These are phyloP conservation scores for Sphaeramia orbicularis DNA, from an alignment of 2,797 vertebrate species.

Conservation along the genomic window DNA sequence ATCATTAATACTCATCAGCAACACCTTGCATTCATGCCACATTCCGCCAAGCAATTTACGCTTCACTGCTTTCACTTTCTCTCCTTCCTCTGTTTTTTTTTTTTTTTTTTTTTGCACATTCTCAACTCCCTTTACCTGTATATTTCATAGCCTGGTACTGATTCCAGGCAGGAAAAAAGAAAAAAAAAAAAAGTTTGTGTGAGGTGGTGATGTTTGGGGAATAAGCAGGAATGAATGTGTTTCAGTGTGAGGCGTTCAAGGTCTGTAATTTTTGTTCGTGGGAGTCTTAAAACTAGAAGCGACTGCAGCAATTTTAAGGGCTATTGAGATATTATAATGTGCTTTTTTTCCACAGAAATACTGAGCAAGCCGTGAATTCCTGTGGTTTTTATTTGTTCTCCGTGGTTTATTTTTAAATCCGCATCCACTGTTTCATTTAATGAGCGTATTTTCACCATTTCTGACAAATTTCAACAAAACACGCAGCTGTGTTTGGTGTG, in stretches of 20 bases:
- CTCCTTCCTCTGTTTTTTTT: too few species aligned
- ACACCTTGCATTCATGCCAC: slow-evolving; percentile 63
- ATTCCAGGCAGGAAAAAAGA: not conserved
- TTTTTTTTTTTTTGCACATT: slow-evolving; percentile 34
- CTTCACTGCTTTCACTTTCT: slow-evolving; percentile 55
- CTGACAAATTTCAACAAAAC: too few species aligned
- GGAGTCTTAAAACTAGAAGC: too few species aligned
- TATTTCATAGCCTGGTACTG: not conserved
- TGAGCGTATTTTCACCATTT: too few species aligned
- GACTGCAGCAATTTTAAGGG: too few species aligned
- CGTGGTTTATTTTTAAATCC: too few species aligned
- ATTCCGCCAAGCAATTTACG: slow-evolving; percentile 57
- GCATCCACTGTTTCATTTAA: too few species aligned
- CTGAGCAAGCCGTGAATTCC: not conserved
- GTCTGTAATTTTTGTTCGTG: not conserved
- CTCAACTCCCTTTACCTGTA: slow-evolving; percentile 4
- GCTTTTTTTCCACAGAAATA: not conserved
- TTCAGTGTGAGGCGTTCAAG: not conserved
- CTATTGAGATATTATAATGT: not conserved
- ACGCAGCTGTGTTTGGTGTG: too few species aligned
- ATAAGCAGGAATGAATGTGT: not conserved
- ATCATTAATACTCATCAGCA: slow-evolving; percentile 81
- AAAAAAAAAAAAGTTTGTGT: slow-evolving; percentile 7
- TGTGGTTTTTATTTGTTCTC: not conserved
- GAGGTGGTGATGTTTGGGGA: not conserved